A percentile compares a stretch with the other conserved stretches of the same genome.
phyloP scores from a whole-genome alignment of 2,888 invertebrate genomes.

The Volucella inanis region DNA sequence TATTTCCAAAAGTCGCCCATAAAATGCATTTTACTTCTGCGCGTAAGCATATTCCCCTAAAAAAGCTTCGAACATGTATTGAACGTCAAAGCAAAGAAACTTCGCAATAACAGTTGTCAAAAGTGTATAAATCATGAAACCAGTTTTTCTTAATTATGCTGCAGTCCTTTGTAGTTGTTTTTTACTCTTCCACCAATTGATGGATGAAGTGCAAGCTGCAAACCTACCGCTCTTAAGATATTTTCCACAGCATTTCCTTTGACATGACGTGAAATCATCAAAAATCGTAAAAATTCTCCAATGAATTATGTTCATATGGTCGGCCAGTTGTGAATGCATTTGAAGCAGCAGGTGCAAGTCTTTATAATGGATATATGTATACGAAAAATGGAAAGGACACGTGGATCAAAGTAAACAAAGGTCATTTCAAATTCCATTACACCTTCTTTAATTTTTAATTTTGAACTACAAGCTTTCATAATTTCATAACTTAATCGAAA shows the following conservation, averaged over 20 bases:
- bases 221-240: constrained; percentile 37
- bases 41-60: too few species aligned
- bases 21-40: too few species aligned
- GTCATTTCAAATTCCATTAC: constrained; percentile 72
- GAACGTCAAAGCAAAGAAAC: not conserved
- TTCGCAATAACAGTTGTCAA: not conserved
- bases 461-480: constrained; percentile 6
- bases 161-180: constrained; percentile 16
- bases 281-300: constrained; percentile 62
- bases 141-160: constrained; percentile 41
- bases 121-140: constrained; percentile 59
- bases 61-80: not conserved
- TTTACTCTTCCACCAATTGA: constrained; percentile 35
- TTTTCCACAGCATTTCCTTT: constrained; percentile 23
- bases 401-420: constrained; percentile 51
- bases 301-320: constrained; percentile 38
- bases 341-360: constrained; percentile 49
- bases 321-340: constrained; percentile 3
- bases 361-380: not conserved
- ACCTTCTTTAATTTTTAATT: constrained; percentile 65
- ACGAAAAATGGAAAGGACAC: constrained; percentile 33
- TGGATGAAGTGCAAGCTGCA: constrained; percentile 70
- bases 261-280: constrained; percentile 49
- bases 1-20: too few species aligned
- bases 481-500: constrained; percentile 49